Evolutionary conservation across 2,797 vertebrate genomes (phyloP), one percentile per base, ranked within the genome.

Genomic region (Mastacembelus armatus): DNA sequence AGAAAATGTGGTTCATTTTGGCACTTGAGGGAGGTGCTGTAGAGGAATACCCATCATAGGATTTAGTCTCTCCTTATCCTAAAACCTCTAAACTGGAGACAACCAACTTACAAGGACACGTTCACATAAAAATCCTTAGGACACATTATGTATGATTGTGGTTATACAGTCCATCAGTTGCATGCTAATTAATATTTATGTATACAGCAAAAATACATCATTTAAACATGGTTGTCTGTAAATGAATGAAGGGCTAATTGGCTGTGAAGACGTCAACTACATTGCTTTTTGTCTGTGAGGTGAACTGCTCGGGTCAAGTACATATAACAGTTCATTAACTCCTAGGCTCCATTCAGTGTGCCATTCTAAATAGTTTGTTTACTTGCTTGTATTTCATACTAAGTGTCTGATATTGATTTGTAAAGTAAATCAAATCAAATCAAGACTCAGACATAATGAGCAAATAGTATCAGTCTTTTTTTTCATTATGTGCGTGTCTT

Each of bases 311-410:
- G 5, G 45, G 35, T 68, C 42, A 50, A 51, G 36, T 44, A 18
- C 52, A 50, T 70, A 64, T 40, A 65, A 71, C 44, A 55, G 47
- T 65, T 67, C 40, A 79, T 79, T 80, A 78, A 81, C 48, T 84
- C 52, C 57, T 24, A 58, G 27, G 30, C 49, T 43, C 29, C 30
- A 58, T 50, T 33, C 45, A 36, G 7, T 30, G 40, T 63, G 30
- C 50, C 5, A 8, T 36, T 81, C 69, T 36, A 74, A 87, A 72
- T 45, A n/a, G 36, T 49, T 18, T 84, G 62, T 83, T 77, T 62
- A 56, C 51, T 63, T 30, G 19, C 19, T 49, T 69, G 33, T 66
- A 69, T 78, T 47, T 63, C 27, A 56, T 57, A 36, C 10, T 38
- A 50, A 71, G 59, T 49, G 40, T 68, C n/a, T 68, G 18, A 60